Conservation (phyloP, 2,113 vertebrate species). For the Psammodynastes pulverulentus region DNA sequence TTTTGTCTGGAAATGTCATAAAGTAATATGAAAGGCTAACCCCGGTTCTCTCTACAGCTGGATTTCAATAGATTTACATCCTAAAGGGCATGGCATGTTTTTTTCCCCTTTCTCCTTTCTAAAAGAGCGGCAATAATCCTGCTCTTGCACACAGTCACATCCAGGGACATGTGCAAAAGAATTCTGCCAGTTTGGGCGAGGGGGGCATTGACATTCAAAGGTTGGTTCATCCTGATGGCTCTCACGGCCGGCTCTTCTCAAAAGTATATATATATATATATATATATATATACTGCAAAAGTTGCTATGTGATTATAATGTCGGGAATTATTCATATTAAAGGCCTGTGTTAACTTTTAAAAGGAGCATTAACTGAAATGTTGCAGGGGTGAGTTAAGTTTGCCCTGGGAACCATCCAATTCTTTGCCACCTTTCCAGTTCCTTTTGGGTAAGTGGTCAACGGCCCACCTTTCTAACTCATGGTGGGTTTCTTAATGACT, state of each 20-base stretch:
- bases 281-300: too few species aligned
- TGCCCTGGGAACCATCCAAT: neutral
- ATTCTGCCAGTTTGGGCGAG: neutral
- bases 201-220: neutral
- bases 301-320: neutral
- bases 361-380: neutral
- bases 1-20: slow-evolving; percentile 81
- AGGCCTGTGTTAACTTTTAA: neutral
- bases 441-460: neutral
- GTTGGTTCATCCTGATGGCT: neutral
- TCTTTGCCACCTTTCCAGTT: neutral
- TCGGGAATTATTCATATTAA: neutral
- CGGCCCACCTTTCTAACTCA: too few species aligned
- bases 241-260: neutral
- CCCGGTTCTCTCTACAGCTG: slow-evolving; percentile 57
- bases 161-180: slow-evolving; percentile 20
- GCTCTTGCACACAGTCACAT: neutral
- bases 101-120: too few species aligned
- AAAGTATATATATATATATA: too few species aligned
- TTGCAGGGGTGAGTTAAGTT: neutral
- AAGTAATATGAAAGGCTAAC: slow-evolving; percentile 76
- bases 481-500: too few species aligned
- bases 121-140: slow-evolving; percentile 32
- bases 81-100: slow-evolving; percentile 63
- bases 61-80: slow-evolving; percentile 79